These are phyloP conservation scores for Saccostrea cuccullata DNA, from an alignment of 1,140 invertebrate genomes.

Conservation along the genomic window DNA sequence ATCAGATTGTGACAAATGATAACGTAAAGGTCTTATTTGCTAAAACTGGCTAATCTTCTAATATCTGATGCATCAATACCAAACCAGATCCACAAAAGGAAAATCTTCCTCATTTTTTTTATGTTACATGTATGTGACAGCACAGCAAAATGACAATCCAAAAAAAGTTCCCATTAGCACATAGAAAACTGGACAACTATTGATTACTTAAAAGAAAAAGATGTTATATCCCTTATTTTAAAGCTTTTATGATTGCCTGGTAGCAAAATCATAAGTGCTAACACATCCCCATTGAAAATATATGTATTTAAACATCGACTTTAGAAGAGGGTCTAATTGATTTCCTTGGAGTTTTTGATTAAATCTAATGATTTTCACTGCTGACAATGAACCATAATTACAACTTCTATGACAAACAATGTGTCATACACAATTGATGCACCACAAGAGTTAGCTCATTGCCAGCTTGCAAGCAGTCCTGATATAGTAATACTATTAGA, in stretches of 20 bases:
- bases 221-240: neutral
- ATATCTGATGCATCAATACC: neutral
- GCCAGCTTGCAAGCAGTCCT: neutral
- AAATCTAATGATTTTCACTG: conserved; percentile 17
- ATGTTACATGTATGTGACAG: neutral
- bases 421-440: neutral
- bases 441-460: neutral
- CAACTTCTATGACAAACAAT: conserved; percentile 6
- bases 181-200: neutral
- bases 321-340: conserved; percentile 11
- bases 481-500: neutral
- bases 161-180: neutral
- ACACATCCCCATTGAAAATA: neutral
- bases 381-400: neutral
- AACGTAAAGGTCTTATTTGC: neutral
- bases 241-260: neutral
- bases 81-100: neutral
- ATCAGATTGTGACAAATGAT: neutral
- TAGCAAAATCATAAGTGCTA: neutral
- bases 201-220: neutral
- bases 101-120: neutral
- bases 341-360: conserved; percentile 23
- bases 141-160: neutral
- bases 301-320: neutral
- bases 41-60: neutral